Evolutionary conservation across 2,888 invertebrate genomes (phyloP).

Genomic region (Agrochola lota): DNA sequence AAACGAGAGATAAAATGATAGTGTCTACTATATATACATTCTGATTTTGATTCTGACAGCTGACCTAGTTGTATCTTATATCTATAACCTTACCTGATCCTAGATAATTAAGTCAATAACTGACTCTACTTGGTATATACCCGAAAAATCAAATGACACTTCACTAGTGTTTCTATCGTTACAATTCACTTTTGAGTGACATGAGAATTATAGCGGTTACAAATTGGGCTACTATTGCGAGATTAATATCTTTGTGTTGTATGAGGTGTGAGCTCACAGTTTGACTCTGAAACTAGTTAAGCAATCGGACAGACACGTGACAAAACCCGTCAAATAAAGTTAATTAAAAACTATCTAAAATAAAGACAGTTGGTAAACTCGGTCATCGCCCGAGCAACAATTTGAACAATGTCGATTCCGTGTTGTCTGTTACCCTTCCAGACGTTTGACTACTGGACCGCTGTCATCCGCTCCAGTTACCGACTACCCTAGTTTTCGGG

Average conservation of each 20-base stretch:
- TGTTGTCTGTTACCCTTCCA: neutral
- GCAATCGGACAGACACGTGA: neutral
- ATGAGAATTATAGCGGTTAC: too few relatives aligned
- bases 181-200: neutral
- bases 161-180: neutral
- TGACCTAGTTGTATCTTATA: too few relatives aligned
- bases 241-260: too few relatives aligned
- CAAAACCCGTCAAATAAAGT: neutral
- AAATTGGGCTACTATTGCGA: too few relatives aligned
- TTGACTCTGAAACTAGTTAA: neutral
- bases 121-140: too few relatives aligned
- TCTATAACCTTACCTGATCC: neutral
- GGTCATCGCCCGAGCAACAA: neutral
- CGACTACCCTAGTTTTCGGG: constrained; percentile 15
- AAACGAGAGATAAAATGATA: neutral
- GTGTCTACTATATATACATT: too few relatives aligned
- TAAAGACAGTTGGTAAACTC: neutral
- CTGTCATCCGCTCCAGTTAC: constrained; percentile 27
- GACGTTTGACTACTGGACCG: constrained; percentile 10
- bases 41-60: too few relatives aligned
- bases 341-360: constrained; percentile 1
- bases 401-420: constrained; percentile 10
- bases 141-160: neutral
- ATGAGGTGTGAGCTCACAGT: neutral
- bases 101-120: too few relatives aligned